A percentile compares a stretch with the other conserved stretches of the same genome.
Conservation (phyloP, 92 coral and sea anemone species). For the Phymanthus crucifer region DNA sequence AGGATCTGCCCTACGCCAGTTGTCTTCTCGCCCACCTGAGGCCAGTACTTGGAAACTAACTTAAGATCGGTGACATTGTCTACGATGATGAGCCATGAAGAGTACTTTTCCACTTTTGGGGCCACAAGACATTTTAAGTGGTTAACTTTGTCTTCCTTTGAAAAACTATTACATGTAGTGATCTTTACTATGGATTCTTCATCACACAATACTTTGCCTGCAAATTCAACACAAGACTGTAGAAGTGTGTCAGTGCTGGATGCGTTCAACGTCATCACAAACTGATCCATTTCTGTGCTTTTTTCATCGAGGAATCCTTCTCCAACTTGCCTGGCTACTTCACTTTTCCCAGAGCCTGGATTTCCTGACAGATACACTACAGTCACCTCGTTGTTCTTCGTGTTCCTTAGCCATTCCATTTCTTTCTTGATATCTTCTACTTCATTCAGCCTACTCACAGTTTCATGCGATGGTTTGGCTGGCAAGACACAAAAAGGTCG, state of each 20-base stretch:
- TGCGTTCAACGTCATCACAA: conserved; percentile 35
- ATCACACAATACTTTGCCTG: neutral
- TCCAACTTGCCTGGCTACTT: conserved; percentile 51
- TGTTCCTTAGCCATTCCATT: neutral
- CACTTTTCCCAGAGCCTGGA: conserved; percentile 51
- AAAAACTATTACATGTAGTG: neutral
- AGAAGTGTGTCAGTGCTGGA: conserved; percentile 26
- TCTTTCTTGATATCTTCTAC: neutral
- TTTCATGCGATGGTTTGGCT: conserved; percentile 16
- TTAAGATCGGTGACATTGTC: conserved; percentile 29
- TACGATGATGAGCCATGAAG: conserved; percentile 27
- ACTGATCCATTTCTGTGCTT: neutral
- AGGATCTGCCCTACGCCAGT: conserved; percentile 43
- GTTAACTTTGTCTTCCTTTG: neutral
- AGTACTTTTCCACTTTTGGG: neutral
- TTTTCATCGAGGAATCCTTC: conserved; percentile 5
- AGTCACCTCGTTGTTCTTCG: conserved; percentile 13
- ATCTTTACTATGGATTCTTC: neutral
- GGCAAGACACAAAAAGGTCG: conserved; percentile 3
- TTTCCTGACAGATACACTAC: conserved; percentile 42
- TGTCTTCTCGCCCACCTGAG: conserved; percentile 35
- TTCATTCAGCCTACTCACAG: neutral
- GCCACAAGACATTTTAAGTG: neutral
- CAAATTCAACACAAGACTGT: conserved; percentile 23
- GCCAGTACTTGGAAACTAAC: conserved; percentile 19